Percentiles rank a stretch among this genome's conserved stretches.
These are phyloP conservation scores for Epiblema foenella DNA, from an alignment of 2,888 invertebrate species.

Conservation along the genomic window DNA sequence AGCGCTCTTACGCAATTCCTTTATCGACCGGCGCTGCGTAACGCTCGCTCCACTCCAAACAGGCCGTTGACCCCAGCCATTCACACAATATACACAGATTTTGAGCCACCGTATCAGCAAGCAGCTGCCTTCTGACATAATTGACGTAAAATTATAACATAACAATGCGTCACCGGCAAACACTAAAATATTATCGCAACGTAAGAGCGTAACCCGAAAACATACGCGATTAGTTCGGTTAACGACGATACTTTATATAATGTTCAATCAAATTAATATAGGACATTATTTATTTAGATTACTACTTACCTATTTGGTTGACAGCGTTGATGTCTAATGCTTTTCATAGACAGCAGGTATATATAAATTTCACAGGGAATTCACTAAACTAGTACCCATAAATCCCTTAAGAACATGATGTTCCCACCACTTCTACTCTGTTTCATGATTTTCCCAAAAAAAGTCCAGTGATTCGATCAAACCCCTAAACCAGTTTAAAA, in stretches of 20 bases:
- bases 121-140: slow-evolving; percentile 59
- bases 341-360: neutral
- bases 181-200: slow-evolving; percentile 20
- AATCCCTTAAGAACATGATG: no score
- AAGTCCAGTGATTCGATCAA: no score
- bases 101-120: slow-evolving; percentile 62
- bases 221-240: neutral
- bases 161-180: slow-evolving; percentile 22
- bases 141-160: slow-evolving; percentile 32
- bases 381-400: no score
- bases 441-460: no score
- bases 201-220: slow-evolving; percentile 7
- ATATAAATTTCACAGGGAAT: no score
- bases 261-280: neutral
- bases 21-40: slow-evolving; percentile 76
- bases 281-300: neutral
- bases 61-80: slow-evolving; percentile 74
- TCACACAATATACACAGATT: slow-evolving; percentile 72
- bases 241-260: neutral
- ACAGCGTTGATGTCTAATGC: slow-evolving; percentile 17
- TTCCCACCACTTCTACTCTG: no score
- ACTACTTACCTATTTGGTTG: neutral
- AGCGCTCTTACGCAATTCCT: slow-evolving; percentile 74
- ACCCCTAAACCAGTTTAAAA: no score
- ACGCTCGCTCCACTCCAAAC: slow-evolving; percentile 70